phyloP scores from a whole-genome alignment of 2,797 vertebrate species.

The Hybognathus amarus region DNA sequence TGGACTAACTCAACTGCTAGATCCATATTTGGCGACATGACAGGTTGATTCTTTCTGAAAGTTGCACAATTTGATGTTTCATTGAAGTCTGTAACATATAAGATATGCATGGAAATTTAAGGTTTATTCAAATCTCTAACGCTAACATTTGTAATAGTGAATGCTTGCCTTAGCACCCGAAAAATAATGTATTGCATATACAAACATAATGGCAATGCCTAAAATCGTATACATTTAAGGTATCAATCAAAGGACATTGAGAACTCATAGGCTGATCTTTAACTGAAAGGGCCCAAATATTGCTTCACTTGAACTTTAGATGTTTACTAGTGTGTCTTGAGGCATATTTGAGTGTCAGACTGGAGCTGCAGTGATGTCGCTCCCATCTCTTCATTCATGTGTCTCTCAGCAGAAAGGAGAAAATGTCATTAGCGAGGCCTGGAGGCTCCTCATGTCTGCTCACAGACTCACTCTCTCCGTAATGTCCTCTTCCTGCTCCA shows the following conservation, averaged over 20 bases:
- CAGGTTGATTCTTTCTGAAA: not conserved
- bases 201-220: not conserved
- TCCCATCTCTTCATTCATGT: conserved; percentile 25
- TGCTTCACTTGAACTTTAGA: conserved; percentile 11
- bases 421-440: conserved; percentile 33
- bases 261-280: not conserved
- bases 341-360: conserved; percentile 32
- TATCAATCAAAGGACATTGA: not conserved
- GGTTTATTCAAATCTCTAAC: not conserved
- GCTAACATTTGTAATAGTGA: not conserved
- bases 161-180: not conserved
- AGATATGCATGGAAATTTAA: not conserved
- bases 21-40: no score
- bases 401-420: conserved; percentile 9
- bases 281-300: not conserved
- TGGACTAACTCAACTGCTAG: no score
- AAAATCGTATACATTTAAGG: not conserved
- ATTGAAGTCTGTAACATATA: not conserved
- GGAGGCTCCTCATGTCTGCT: conserved; percentile 15
- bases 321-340: conserved; percentile 11
- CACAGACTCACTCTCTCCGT: conserved; percentile 10
- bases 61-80: not conserved
- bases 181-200: not conserved
- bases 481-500: conserved; percentile 39
- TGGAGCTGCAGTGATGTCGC: not conserved